phyloP scores from a whole-genome alignment of 2,888 invertebrate species.

The Lepas anatifera region DNA sequence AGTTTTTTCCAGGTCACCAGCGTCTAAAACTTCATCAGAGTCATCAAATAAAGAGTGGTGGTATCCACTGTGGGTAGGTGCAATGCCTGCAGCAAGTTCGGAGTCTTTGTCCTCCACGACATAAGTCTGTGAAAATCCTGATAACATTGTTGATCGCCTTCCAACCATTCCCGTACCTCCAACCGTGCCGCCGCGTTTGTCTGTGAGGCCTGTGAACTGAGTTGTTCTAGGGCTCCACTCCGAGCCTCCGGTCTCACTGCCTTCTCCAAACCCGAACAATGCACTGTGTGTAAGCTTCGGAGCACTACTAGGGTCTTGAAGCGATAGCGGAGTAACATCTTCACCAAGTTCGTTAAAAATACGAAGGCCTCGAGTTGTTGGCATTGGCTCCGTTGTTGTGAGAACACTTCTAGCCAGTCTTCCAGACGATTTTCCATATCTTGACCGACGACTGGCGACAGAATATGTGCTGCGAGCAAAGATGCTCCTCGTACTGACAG shows the following conservation, averaged over 20 bases:
- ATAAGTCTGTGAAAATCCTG: background rate
- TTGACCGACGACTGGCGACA: background rate
- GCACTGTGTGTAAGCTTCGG: background rate
- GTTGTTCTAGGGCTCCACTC: background rate
- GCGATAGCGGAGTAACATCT: background rate
- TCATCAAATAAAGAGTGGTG: background rate
- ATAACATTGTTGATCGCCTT: background rate
- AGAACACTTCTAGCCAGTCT: background rate
- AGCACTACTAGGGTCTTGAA: background rate
- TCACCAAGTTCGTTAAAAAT: background rate
- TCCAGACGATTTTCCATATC: background rate
- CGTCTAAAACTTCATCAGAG: background rate
- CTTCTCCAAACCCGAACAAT: background rate
- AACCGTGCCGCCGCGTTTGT: background rate
- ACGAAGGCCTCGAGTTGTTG: background rate
- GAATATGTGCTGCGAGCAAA: background rate
- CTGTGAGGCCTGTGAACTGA: background rate
- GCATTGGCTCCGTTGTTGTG: background rate
- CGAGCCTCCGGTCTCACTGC: background rate
- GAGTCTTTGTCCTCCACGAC: background rate
- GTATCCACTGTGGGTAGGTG: background rate
- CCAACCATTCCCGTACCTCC: background rate
- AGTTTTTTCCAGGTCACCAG: background rate
- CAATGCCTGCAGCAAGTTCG: background rate
- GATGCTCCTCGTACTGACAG: background rate